Base-by-base conservation (phyloP, 2,113 vertebrate genomes). In the Eira barbara region DNA sequence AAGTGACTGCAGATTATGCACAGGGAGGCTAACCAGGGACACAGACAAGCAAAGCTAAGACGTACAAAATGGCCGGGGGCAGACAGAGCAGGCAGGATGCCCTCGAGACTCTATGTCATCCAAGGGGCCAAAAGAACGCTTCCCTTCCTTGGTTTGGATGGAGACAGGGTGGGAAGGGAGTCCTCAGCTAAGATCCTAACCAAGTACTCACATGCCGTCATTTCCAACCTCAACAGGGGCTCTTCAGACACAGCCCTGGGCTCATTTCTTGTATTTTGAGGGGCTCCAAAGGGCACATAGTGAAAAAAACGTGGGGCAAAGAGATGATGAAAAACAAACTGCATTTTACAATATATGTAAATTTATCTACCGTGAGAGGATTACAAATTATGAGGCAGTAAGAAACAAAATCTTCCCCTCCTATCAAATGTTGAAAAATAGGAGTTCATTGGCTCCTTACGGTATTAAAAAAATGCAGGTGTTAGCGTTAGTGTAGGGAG, bases 81-180 rank as follows among this genome's bases (percentile, higher is more conserved):
- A 78, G n/a, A 73, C 57, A 34, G 21, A 67, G 27, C 20, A 80
- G 55, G 84, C 10, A 4, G 18, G 63, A 93, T 0, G 0, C 15
- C 61, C 4, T 39, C 0, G 2, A 7, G 18, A 34, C 9, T 61
- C 14, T 3, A 0, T 25, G 29, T n/a, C 57, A 73, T 15, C 45
- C 23, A 61, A 87, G 31, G 80, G 59, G 63, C 25, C 57, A 85
- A 6, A n/a, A 57, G n/a, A 57, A 11, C 0, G 3, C 21, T 27
- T 65, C 34, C 29, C 12, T 45, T 21, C 47, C 42, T 45, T 1
- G 0, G 52, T 15, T 71, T 18, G 7, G 31, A 57, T 0, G 8
- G 25, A 74, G 36, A 39, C 0, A 3, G 6, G 20, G 25, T 14
- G 20, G 34, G 21, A 45, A 39, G 83, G 57, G 0, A 0, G 18